Conservation (phyloP, 37 sponge, comb jelly and placozoan genomes). For the Hormiphora californensis region DNA sequence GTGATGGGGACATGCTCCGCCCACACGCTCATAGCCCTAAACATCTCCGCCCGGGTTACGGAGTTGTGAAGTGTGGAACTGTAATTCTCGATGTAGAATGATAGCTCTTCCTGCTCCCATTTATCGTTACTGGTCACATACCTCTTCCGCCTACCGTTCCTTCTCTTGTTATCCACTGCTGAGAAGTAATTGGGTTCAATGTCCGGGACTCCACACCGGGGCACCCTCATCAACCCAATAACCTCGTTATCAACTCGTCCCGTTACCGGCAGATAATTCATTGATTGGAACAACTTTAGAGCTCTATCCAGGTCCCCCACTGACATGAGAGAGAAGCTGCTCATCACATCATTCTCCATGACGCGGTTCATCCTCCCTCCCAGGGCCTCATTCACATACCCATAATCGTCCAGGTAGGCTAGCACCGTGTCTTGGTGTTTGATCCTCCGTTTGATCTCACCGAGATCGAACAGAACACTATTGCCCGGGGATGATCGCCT, state of each 20-base stretch:
- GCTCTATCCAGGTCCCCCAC: slow-evolving; percentile 19
- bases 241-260: not conserved
- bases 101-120: not conserved
- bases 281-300: slow-evolving; percentile 2
- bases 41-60: not conserved
- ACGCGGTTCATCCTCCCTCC: not conserved
- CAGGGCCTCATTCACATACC: not conserved
- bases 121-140: slow-evolving; percentile 3
- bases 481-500: not conserved
- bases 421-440: not conserved
- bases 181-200: not conserved
- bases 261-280: not conserved
- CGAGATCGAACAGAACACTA: not conserved
- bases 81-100: not conserved
- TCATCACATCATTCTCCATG: not conserved
- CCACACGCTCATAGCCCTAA: slow-evolving; percentile 27
- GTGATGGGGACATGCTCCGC: not conserved
- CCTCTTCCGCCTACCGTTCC: no score
- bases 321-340: not conserved
- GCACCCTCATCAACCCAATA: not conserved
- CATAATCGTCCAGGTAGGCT: slow-evolving; percentile 45
- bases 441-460: not conserved
- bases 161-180: not conserved
- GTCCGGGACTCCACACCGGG: slow-evolving; percentile 30
- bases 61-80: not conserved